Evolutionary conservation across 2,113 vertebrate species (phyloP), one percentile per base, ranked within the genome.

Genomic region (Pagrus major): DNA sequence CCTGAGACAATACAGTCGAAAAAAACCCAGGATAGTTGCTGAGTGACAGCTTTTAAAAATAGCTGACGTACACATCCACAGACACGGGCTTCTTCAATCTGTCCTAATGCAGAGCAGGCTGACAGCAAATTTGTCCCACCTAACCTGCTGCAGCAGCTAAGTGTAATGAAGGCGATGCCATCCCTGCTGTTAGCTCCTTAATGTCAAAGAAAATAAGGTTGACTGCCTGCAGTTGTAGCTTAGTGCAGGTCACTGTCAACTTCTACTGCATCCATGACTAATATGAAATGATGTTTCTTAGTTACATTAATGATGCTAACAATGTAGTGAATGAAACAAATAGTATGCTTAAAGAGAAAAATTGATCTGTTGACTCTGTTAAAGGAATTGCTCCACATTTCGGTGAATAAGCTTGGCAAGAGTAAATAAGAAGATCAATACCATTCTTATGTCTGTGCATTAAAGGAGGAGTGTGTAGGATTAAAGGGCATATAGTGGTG

Each of bases 71-170:
- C 68, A 27, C 42, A 60, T 52, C 44, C 9, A 18, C 25, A 58
- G 41, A 60, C 9, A 18, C 25, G 54, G 41, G 56, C 47, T 25
- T 55, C 52, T 64, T 84, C 49, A 51, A 54, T 80, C 33, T 39
- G 41, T 52, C 47, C 54, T 23, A 54, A 60, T 72, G 39, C 35
- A 59, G 58, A 71, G 15, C 55, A 39, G 64, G 27, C 79, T 87
- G 81, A 83, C 63, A 77, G 74, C 61, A 37, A 9, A 81, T 71
- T 29, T 61, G 67, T 72, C 51, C 49, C 31, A 47, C 11, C 46
- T 82, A 71, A 79, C 59, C 58, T 49, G 71, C 80, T 52, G 71
- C 69, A 75, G 69, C 9, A 56, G 70, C 74, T 68, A 42, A 74
- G 55, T 35, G 46, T 63, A 71, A 77, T 58, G 33, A 66, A 52